Base-by-base conservation (phyloP, 1,140 invertebrate genomes). In the Solen grandis region DNA sequence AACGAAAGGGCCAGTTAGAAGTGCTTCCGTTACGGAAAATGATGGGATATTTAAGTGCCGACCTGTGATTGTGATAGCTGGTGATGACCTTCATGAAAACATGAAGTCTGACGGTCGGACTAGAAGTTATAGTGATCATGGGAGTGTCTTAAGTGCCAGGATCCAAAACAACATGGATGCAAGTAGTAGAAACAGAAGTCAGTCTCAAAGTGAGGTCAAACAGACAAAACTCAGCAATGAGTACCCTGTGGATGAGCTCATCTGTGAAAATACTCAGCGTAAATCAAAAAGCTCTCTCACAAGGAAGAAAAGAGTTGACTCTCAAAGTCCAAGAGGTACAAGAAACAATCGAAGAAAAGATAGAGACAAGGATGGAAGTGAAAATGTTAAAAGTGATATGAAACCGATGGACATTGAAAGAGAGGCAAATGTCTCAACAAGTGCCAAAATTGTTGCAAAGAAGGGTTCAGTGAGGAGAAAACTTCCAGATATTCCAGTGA, bases 291-390 rank as follows among this genome's bases (percentile, higher is more conserved):
- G 22, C 46, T 60, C 27, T 13, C 52, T 78, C 27, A 38, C 65
- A 1, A 35, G 75, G n/a, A 78, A 66, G 31, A 69, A 69, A 29
- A 68, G 75, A 35, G 65, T 78, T 38, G 75, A 78, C 59, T 69
- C 65, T 54, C 63, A 78, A 57, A 62, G 66, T 52, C 41, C 46
- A 1, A 78, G 54, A 38, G 19, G 29, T 60, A 46, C 36, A 46
- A 65, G 36, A 22, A 78, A 57, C 29, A 66, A 57, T 68, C 63
- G 54, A 16, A 68, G 60, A 46, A 78, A 78, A 38, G 50, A 33
- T 31, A 78, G 57, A 31, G 59, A 62, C 38, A 46, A 25, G 29
- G 36, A 65, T 29, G 31, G 38, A 57, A 73, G n/a, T n/a, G n/a
- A n/a, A n/a, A n/a, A n/a, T n/a, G n/a, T n/a, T n/a, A n/a, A n/a